Evolutionary conservation across 2,797 vertebrate species (phyloP).

Genomic region (Aeoliscus strigatus): DNA sequence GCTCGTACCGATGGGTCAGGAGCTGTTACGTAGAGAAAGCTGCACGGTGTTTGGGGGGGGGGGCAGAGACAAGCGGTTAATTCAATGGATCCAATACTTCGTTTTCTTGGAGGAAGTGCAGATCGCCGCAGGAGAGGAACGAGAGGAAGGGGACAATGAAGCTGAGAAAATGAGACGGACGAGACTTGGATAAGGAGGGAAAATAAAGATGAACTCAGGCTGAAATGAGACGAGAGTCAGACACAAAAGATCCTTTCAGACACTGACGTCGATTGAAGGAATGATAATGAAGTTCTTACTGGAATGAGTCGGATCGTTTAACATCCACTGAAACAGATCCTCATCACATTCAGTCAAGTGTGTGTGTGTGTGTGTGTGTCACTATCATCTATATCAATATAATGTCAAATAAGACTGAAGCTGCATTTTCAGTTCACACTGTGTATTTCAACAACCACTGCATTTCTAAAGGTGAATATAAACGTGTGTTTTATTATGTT

Average conservation of each 20-base stretch:
- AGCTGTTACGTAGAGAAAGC: too few relatives aligned
- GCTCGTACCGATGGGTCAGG: too few relatives aligned
- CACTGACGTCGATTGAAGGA: too few relatives aligned
- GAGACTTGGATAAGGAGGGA: too few relatives aligned
- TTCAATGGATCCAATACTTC: slow-evolving; percentile 40
- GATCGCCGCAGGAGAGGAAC: slow-evolving; percentile 16
- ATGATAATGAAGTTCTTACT: slow-evolving; percentile 8
- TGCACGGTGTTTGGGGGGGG: neutral
- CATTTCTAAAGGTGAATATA: too few relatives aligned
- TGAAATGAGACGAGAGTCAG: slow-evolving; percentile 5
- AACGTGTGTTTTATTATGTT: too few relatives aligned
- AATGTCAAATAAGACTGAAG: too few relatives aligned
- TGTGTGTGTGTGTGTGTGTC: too few relatives aligned
- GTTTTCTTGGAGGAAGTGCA: slow-evolving; percentile 18
- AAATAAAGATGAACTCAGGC: neutral
- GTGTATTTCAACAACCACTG: too few relatives aligned
- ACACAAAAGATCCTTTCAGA: slow-evolving; percentile 17
- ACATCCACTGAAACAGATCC: slow-evolving; percentile 5
- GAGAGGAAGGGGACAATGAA: slow-evolving; percentile 3
- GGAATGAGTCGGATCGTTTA: slow-evolving; percentile 1
- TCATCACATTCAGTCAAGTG: too few relatives aligned
- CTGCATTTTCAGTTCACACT: too few relatives aligned
- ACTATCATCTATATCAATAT: too few relatives aligned
- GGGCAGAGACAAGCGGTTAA: slow-evolving; percentile 33
- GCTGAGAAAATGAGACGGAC: slow-evolving; percentile 8